Evolutionary conservation across 2,113 vertebrate genomes (phyloP).

Genomic region (Limnothrissa miodon): DNA sequence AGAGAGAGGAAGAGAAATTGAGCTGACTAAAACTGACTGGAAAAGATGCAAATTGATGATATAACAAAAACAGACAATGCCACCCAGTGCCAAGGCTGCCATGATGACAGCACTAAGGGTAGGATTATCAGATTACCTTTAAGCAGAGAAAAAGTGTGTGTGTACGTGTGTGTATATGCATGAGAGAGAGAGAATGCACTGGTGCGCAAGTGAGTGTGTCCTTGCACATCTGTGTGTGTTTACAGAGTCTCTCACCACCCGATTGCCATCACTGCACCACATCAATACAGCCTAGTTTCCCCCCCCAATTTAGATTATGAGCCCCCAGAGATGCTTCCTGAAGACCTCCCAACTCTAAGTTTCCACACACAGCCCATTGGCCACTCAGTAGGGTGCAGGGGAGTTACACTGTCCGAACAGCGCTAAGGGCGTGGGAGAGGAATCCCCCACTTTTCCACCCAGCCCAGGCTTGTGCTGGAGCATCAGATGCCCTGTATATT

Average conservation of each 20-base stretch:
- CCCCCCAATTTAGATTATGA: not conserved
- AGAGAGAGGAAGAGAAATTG: not conserved
- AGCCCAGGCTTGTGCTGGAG: too few species aligned
- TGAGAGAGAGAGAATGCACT: too few species aligned
- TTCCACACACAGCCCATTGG: not conserved
- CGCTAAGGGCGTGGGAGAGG: too few species aligned
- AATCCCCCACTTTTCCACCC: not conserved
- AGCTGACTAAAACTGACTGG: conserved; percentile 25
- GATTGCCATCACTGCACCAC: not conserved
- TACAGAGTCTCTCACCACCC: not conserved
- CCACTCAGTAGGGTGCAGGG: not conserved
- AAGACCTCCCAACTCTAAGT: not conserved
- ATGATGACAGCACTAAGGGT: conserved; percentile 23
- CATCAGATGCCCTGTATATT: not conserved
- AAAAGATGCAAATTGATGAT: conserved; percentile 27
- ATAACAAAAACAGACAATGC: conserved; percentile 22
- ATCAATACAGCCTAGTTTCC: not conserved
- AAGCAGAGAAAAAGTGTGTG: conserved; percentile 13
- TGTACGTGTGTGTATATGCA: not conserved
- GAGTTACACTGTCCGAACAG: too few species aligned
- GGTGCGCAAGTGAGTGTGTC: not conserved
- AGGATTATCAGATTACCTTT: conserved; percentile 29
- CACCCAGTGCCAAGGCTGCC: conserved; percentile 25
- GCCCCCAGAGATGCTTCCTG: not conserved
- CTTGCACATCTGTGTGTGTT: not conserved